Evolutionary conservation across 2,113 vertebrate species (phyloP).

Genomic region (Pogonocichla stellata): DNA sequence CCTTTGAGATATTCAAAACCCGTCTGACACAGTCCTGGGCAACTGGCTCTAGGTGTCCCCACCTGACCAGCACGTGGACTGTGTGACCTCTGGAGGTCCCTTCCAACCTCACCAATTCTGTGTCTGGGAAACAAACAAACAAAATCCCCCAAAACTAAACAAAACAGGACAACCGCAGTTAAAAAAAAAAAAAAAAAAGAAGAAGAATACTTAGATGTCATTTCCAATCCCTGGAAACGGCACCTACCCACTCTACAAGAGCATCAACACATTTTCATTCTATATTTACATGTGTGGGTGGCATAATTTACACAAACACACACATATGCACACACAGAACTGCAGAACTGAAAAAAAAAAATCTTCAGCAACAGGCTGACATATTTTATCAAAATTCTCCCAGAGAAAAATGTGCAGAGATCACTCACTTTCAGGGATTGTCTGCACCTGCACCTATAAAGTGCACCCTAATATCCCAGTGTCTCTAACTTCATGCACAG

Average conservation of each 20-base stretch:
- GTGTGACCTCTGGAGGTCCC: neutral
- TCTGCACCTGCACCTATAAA: neutral
- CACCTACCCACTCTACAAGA: neutral
- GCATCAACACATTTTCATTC: neutral
- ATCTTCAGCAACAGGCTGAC: neutral
- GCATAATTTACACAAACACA: neutral
- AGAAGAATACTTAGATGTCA: too few relatives aligned
- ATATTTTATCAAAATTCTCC: neutral
- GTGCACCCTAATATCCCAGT: too few relatives aligned
- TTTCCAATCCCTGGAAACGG: neutral
- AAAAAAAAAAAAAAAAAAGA: neutral
- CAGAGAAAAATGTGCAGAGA: neutral
- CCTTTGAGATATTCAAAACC: neutral
- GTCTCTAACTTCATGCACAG: neutral
- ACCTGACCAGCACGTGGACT: neutral
- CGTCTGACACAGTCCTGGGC: neutral
- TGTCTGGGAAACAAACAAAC: neutral
- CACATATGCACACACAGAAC: neutral
- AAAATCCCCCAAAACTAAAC: fast-evolving
- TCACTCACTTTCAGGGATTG: neutral
- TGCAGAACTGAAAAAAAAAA: neutral
- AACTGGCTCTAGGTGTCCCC: neutral
- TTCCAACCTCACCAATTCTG: neutral
- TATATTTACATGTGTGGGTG: neutral
- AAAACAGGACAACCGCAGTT: neutral